A percentile compares a stretch with the other conserved stretches of the same genome.
These are phyloP conservation scores for Tanaodytes sp. DNA, from an alignment of 2,888 invertebrate genomes.

Conservation along the genomic window DNA sequence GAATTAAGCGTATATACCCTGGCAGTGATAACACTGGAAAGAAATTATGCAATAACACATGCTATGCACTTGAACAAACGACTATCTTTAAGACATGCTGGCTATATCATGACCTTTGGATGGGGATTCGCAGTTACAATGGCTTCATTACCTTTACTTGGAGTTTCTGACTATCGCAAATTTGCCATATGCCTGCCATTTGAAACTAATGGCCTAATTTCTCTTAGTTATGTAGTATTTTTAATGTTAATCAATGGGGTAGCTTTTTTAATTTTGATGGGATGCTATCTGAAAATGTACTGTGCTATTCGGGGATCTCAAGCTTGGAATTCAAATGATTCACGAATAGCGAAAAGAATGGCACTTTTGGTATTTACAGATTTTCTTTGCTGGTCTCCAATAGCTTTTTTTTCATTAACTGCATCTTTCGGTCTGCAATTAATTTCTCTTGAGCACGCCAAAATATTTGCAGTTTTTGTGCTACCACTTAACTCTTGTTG, in stretches of 20 bases:
- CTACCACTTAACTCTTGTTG: slow-evolving; percentile 97
- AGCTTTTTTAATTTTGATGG: slow-evolving; percentile 94
- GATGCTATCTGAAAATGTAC: slow-evolving; percentile 97
- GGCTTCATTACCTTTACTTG: slow-evolving; percentile 91
- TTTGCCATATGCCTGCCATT: slow-evolving; percentile 98
- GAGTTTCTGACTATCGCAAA: slow-evolving; percentile 94
- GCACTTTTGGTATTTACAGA: slow-evolving; percentile 97
- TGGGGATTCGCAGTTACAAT: slow-evolving; percentile 92
- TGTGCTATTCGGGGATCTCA: slow-evolving; percentile 97
- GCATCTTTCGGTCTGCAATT: slow-evolving; percentile 93
- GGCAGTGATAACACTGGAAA: slow-evolving; percentile 95
- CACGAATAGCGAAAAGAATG: slow-evolving; percentile 96
- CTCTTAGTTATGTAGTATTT: slow-evolving; percentile 91
- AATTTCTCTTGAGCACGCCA: slow-evolving; percentile 94
- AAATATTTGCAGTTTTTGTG: slow-evolving; percentile 96
- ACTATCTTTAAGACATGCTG: slow-evolving; percentile 91
- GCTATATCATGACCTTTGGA: slow-evolving; percentile 92
- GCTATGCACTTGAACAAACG: slow-evolving; percentile 97
- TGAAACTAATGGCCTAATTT: slow-evolving; percentile 85
- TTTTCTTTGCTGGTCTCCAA: slow-evolving; percentile 98
- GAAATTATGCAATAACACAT: slow-evolving; percentile 97
- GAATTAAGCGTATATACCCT: slow-evolving; percentile 96
- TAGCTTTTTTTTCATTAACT: slow-evolving; percentile 94
- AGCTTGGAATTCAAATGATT: slow-evolving; percentile 98
- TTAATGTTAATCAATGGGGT: slow-evolving; percentile 93